Base-by-base conservation (phyloP, 2,888 invertebrate species). In the Candidula unifasciata region DNA sequence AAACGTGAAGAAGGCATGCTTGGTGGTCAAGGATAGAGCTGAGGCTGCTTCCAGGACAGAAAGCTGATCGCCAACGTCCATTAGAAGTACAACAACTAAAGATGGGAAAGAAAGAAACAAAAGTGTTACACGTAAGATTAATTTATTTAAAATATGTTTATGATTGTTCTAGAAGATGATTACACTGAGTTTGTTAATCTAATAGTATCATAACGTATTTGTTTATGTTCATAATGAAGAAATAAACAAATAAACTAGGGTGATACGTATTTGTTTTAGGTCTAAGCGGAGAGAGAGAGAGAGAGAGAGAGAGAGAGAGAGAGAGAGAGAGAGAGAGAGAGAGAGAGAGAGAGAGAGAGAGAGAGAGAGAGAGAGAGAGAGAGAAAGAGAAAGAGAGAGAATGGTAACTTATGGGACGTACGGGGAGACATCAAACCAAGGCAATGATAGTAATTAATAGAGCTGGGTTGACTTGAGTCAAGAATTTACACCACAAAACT, bases 1-100 rank as follows among this genome's bases (percentile, higher is more conserved):
- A 66, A 86, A 71, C n/a, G 85, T 21, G 54, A 86, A 78, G 68
- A 82, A 83, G 18, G 77, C 81, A 79, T 85, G 86, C 1, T 71
- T 35, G 30, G 52, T 83, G 13, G 80, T 71, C 86, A 85, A 78
- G 35, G 80, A 71, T 44, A 79, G 68, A 18, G 54, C 18, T 1
- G 82, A 81, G 21, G 83, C 85, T 0, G 79, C 78, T 3, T 73
- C 73, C 24, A 86, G 83, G 2, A 86, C 27, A 35, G 69, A 60
- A 1, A 66, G 44, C n/a, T 83, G 83, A 54, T 86, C 85, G 1
- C 30, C 35, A 3, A 64, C n/a, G 24, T 81, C 82, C 82, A 86
- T 84, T 35, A 84, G 24, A 5, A 86, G 74, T 3, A 86, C 64
- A 6, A 86, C 57, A 3, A 81, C 86, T 44, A 44, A 44, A 1